Percentiles rank a stretch among this genome's conserved stretches.
Conservation (phyloP, 2,888 invertebrate species). For the Automeris io region DNA sequence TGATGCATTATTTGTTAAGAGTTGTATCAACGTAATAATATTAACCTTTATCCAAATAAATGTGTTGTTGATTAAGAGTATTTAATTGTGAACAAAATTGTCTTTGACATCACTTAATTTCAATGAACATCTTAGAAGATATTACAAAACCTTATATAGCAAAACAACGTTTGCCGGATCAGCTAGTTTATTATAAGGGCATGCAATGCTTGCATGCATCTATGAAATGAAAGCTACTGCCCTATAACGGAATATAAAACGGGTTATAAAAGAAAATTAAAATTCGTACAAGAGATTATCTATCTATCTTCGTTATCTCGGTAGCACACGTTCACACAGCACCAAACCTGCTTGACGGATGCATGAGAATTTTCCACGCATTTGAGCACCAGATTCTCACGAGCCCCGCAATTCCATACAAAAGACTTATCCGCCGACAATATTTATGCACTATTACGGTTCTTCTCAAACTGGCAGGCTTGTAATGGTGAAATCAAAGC, state of each 20-base stretch:
- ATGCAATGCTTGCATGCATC: too few relatives aligned
- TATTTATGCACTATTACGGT: not conserved
- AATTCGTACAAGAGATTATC: slow-evolving; percentile 17
- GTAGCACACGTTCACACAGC: slow-evolving; percentile 28
- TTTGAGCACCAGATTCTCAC: slow-evolving; percentile 20
- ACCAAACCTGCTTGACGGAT: slow-evolving; percentile 29
- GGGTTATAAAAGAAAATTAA: slow-evolving; percentile 7
- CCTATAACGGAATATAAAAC: not conserved
- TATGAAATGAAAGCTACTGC: too few relatives aligned
- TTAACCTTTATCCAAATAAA: too few relatives aligned
- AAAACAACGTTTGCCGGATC: too few relatives aligned
- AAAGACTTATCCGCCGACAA: not conserved
- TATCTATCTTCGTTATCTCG: slow-evolving; percentile 26
- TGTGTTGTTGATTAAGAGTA: too few relatives aligned
- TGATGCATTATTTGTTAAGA: too few relatives aligned
- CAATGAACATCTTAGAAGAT: too few relatives aligned
- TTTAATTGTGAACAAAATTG: too few relatives aligned
- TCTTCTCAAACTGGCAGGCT: slow-evolving; percentile 22
- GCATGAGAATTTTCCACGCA: slow-evolving; percentile 27
- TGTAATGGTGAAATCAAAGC: slow-evolving; percentile 36
- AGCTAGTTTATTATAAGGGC: too few relatives aligned
- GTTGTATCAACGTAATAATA: too few relatives aligned
- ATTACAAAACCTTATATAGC: too few relatives aligned
- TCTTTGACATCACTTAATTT: too few relatives aligned
- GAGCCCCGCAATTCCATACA: slow-evolving; percentile 9